Percentiles rank a stretch among this genome's conserved stretches.
Evolutionary conservation across 2,113 vertebrate species (phyloP).

Genomic region (Passer domesticus): DNA sequence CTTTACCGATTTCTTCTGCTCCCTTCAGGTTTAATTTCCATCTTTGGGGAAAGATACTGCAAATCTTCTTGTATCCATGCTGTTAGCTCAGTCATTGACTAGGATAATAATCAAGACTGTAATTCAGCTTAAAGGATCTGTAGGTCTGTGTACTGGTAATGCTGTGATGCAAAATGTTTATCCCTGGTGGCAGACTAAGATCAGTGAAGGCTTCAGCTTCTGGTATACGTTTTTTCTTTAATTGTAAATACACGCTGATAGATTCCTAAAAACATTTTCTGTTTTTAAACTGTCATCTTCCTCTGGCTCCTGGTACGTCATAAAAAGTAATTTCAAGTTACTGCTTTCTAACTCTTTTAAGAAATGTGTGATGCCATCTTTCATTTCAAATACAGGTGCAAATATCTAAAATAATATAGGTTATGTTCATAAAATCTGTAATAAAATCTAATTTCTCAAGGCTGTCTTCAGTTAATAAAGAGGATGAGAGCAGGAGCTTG

Average conservation of each 20-base stretch:
- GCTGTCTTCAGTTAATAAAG: not conserved
- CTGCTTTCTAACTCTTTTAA: not conserved
- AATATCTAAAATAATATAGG: not conserved
- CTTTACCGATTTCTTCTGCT: not conserved
- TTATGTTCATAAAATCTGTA: not conserved
- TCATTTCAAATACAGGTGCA: not conserved
- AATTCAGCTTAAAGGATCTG: conserved; percentile 47
- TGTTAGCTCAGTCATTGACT: not conserved
- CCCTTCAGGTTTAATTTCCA: not conserved
- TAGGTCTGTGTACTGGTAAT: not conserved
- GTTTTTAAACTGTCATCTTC: not conserved
- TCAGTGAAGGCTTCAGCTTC: not conserved
- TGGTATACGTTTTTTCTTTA: not conserved
- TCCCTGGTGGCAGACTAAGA: not conserved
- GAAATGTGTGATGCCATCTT: not conserved
- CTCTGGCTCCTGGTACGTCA: not conserved
- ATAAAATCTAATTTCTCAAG: not conserved
- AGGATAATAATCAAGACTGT: not conserved
- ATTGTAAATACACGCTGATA: not conserved
- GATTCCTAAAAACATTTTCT: not conserved
- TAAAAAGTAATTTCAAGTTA: not conserved
- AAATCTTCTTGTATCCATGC: not conserved
- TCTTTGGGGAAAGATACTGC: not conserved
- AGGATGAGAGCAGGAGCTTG: not conserved
- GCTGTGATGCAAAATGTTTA: not conserved